Evolutionary conservation across 2,113 vertebrate genomes (phyloP).

Genomic region (Centropus bengalensis): DNA sequence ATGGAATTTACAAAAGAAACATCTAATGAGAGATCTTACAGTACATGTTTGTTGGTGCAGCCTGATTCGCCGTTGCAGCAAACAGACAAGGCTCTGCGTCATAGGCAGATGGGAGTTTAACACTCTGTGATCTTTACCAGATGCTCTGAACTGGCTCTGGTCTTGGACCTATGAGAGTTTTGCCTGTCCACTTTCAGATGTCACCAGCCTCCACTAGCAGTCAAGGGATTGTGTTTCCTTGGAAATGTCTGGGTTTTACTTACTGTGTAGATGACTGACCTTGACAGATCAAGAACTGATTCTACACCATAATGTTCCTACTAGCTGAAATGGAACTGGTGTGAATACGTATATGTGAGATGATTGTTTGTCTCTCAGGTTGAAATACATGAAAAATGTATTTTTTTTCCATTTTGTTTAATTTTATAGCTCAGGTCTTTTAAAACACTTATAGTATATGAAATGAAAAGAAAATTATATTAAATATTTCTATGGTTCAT

Average conservation of each 20-base stretch:
- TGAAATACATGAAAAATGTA: background rate
- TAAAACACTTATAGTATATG: background rate
- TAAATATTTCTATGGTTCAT: background rate
- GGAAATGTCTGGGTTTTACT: background rate
- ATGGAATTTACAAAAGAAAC: background rate
- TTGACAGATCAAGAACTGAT: background rate
- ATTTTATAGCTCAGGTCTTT: background rate
- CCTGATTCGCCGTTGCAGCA: background rate
- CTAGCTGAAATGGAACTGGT: background rate
- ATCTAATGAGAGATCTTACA: background rate
- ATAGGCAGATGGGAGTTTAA: constrained; percentile 43
- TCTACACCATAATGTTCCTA: background rate
- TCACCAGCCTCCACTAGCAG: constrained; percentile 48
- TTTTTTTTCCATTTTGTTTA: background rate
- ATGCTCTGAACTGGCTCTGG: constrained; percentile 53
- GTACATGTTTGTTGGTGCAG: background rate
- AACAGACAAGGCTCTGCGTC: background rate
- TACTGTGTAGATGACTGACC: background rate
- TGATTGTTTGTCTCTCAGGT: background rate
- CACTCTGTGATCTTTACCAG: constrained; percentile 58
- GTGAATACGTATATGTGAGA: background rate
- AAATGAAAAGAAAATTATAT: background rate
- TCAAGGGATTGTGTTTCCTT: background rate
- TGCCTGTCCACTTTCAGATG: constrained; percentile 58
- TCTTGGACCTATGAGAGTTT: constrained; percentile 19